A percentile compares a stretch with the other conserved stretches of the same genome.
Conservation (phyloP, 2,113 vertebrate genomes). For the Chunga burmeisteri region DNA sequence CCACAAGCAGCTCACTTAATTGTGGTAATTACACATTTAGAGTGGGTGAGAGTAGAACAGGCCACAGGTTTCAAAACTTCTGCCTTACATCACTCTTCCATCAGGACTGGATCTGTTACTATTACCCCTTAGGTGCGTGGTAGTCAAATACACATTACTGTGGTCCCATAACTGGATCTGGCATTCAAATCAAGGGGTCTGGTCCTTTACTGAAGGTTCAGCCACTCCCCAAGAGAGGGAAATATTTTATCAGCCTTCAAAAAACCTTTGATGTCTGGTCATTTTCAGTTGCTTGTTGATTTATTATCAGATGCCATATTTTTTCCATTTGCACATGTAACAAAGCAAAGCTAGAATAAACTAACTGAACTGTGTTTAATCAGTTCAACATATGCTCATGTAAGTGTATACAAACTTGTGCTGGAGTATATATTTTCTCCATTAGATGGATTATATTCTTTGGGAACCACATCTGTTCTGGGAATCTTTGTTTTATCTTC, state of each 20-base stretch:
- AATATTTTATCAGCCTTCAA: background rate
- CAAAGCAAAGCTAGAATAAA: background rate
- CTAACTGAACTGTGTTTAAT: background rate
- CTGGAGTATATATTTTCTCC: background rate
- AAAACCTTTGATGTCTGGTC: background rate
- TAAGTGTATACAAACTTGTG: background rate
- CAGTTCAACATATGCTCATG: background rate
- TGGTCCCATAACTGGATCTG: background rate
- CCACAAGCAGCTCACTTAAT: background rate
- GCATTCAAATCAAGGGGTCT: background rate
- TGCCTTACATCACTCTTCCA: background rate
- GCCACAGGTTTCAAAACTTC: background rate
- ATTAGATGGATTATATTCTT: background rate
- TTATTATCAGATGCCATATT: background rate
- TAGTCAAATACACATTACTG: background rate
- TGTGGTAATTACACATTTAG: background rate
- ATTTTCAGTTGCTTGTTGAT: background rate
- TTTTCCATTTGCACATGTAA: background rate
- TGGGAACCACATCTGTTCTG: background rate
- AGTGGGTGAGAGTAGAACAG: background rate
- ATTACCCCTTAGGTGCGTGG: background rate
- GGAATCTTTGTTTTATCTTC: background rate
- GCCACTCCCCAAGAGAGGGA: background rate
- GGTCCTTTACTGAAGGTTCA: background rate
- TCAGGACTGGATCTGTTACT: background rate